Conservation (phyloP, 2,797 vertebrate species). For the Artibeus jamaicensis region DNA sequence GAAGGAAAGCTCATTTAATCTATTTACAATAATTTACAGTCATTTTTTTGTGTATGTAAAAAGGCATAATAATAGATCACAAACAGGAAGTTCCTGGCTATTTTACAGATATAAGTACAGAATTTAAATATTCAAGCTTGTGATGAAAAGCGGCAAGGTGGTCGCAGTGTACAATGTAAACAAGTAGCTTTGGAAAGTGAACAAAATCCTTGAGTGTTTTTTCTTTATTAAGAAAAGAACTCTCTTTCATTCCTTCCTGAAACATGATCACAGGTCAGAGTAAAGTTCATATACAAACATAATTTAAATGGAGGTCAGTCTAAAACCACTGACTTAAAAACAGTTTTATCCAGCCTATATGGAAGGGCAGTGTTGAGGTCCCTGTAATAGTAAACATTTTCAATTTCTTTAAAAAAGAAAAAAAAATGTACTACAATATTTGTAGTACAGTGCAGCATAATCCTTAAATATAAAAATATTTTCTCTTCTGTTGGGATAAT, state of each 20-base stretch:
- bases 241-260: slow-evolving; percentile 84
- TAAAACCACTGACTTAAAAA: slow-evolving; percentile 85
- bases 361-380: slow-evolving; percentile 93
- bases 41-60: slow-evolving; percentile 86
- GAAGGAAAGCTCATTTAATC: slow-evolving; percentile 91
- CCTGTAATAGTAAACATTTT: slow-evolving; percentile 91
- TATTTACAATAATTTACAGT: slow-evolving; percentile 99
- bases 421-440: slow-evolving; percentile 89
- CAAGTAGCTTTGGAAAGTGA: slow-evolving; percentile 98
- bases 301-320: slow-evolving; percentile 89
- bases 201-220: slow-evolving; percentile 90
- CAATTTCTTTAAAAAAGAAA: slow-evolving; percentile 85
- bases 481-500: slow-evolving; percentile 88
- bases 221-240: slow-evolving; percentile 83
- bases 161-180: slow-evolving; percentile 94
- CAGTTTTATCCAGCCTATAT: slow-evolving; percentile 92
- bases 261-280: slow-evolving; percentile 87
- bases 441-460: slow-evolving; percentile 91
- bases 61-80: slow-evolving; percentile 89
- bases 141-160: slow-evolving; percentile 91
- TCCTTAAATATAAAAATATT: slow-evolving; percentile 98
- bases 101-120: slow-evolving; percentile 93
- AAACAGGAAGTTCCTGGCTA: slow-evolving; percentile 88
- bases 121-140: slow-evolving; percentile 99
- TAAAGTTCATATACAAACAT: slow-evolving; percentile 84